These are phyloP conservation scores for Herpetotheres cachinnans DNA, from an alignment of 2,113 vertebrate genomes.

Conservation along the genomic window DNA sequence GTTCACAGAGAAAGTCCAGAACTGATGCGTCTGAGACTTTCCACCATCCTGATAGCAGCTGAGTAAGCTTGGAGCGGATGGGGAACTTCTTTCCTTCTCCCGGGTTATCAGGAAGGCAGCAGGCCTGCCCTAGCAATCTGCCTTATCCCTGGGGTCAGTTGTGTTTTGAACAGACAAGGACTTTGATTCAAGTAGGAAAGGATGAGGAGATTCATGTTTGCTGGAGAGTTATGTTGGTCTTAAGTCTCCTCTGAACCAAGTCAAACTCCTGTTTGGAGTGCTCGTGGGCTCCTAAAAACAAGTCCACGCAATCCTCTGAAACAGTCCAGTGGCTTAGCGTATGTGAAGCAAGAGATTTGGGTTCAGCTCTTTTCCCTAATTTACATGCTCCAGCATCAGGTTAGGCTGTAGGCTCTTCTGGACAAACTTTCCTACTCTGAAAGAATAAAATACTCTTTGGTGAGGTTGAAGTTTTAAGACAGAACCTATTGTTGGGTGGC, in stretches of 20 bases:
- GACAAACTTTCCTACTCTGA: not conserved
- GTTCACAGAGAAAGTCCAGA: not conserved
- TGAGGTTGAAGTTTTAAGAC: not conserved
- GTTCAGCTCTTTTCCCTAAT: not conserved
- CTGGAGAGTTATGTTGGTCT: not conserved
- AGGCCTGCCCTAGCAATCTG: not conserved
- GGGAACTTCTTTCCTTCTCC: not conserved
- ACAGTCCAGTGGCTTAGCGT: not conserved
- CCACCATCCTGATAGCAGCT: not conserved
- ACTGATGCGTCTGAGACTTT: not conserved
- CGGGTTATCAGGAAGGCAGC: not conserved
- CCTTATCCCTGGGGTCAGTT: not conserved
- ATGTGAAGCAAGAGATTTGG: not conserved
- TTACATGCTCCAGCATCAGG: not conserved
- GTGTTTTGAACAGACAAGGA: not conserved
- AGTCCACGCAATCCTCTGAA: not conserved
- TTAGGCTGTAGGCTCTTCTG: not conserved
- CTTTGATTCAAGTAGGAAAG: not conserved
- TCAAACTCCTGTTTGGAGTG: not conserved
- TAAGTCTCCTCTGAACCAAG: not conserved
- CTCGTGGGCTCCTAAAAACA: not conserved
- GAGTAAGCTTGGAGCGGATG: not conserved
- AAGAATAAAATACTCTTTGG: not conserved
- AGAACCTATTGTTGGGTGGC: not conserved
- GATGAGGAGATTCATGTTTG: not conserved